These are phyloP conservation scores for Drosophila mayri DNA, from an alignment of 1,140 invertebrate species.

Conservation along the genomic window DNA sequence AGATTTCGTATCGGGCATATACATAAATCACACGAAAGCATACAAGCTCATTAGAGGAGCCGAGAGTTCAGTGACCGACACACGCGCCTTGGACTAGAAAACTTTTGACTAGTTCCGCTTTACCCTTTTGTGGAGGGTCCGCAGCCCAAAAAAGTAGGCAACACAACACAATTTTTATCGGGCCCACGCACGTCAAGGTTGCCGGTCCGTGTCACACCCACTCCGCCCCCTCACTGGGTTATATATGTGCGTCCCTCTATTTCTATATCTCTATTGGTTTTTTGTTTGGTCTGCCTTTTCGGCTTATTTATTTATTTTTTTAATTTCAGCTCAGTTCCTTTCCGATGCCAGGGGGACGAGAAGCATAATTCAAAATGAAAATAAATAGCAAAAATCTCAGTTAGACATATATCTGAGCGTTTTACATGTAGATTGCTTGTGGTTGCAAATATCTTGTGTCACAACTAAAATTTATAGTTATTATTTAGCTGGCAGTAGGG, in stretches of 20 bases:
- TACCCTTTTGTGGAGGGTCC: slow-evolving; percentile 51
- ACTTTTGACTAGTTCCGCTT: slow-evolving; percentile 41
- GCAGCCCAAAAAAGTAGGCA: slow-evolving; percentile 49
- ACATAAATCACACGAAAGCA: slow-evolving; percentile 61
- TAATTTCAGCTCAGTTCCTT: slow-evolving; percentile 47
- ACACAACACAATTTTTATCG: slow-evolving; percentile 70
- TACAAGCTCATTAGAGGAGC: slow-evolving; percentile 35
- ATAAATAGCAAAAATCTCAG: slow-evolving; percentile 61
- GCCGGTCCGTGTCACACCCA: slow-evolving; percentile 27
- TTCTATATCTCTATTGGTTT: slow-evolving; percentile 39
- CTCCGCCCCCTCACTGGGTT: slow-evolving; percentile 12
- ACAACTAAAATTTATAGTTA: slow-evolving; percentile 61
- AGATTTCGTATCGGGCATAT: slow-evolving; percentile 22
- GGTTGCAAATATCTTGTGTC: slow-evolving; percentile 55
- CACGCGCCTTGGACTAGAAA: slow-evolving; percentile 45
- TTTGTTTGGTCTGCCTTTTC: slow-evolving; percentile 46
- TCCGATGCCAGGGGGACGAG: slow-evolving; percentile 24
- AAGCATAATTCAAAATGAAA: slow-evolving; percentile 75
- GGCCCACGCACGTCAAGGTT: slow-evolving; percentile 62
- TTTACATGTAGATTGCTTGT: slow-evolving; percentile 72
- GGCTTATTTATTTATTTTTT: slow-evolving; percentile 60
- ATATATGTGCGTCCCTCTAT: slow-evolving; percentile 39
- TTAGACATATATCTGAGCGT: slow-evolving; percentile 35
- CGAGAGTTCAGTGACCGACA: slow-evolving; percentile 58
- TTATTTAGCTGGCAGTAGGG: slow-evolving; percentile 21